These are phyloP conservation scores for Hymenopus coronatus DNA, from an alignment of 2,888 invertebrate species.

Conservation along the genomic window DNA sequence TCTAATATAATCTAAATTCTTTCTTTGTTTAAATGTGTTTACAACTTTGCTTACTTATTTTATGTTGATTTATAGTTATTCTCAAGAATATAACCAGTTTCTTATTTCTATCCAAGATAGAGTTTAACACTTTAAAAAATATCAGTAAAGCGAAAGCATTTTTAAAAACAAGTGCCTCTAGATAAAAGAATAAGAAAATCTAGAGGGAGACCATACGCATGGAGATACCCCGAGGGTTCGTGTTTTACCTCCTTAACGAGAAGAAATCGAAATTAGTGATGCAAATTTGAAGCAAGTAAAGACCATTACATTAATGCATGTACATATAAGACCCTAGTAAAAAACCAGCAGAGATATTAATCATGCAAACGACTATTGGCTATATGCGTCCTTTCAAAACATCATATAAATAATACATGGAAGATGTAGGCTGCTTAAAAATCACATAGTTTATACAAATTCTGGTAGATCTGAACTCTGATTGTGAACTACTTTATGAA, in stretches of 20 bases:
- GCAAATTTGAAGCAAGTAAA: background rate
- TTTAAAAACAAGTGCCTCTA: background rate
- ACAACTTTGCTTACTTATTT: too few species aligned
- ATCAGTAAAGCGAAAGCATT: background rate
- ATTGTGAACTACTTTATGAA: background rate
- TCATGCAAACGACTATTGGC: background rate
- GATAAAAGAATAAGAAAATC: background rate
- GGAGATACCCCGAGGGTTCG: background rate
- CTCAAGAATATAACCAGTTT: too few species aligned
- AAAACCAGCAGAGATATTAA: background rate
- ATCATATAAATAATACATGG: background rate
- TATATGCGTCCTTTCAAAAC: background rate
- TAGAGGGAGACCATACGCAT: background rate
- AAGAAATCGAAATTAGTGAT: background rate
- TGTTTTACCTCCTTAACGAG: background rate
- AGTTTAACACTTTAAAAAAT: too few species aligned
- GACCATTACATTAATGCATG: background rate
- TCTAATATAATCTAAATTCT: too few species aligned
- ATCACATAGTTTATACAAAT: background rate
- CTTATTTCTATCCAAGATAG: too few species aligned
- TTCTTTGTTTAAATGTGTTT: too few species aligned
- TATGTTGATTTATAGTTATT: too few species aligned
- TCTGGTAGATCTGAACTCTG: background rate
- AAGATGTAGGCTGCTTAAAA: background rate
- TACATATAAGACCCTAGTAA: background rate